Percentiles rank a stretch among this genome's conserved stretches.
phyloP scores from a whole-genome alignment of 2,797 vertebrate species.

The Helicolenus hilgendorfi region DNA sequence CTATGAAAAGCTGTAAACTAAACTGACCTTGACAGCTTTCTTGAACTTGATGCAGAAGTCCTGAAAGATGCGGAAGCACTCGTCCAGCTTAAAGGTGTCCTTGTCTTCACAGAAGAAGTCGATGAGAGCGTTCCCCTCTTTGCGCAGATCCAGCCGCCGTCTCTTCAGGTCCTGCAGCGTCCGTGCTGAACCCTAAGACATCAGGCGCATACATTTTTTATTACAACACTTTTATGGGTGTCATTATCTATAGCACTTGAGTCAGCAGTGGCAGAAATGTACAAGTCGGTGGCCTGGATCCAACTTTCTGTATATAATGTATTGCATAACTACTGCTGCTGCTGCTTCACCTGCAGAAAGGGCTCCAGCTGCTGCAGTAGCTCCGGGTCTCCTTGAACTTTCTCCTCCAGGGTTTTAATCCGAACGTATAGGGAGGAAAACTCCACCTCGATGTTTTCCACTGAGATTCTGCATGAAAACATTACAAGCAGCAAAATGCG shows the following conservation, averaged over 20 bases:
- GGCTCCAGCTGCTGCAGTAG: conserved; percentile 94
- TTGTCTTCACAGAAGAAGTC: conserved; percentile 99
- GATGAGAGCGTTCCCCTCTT: conserved; percentile 94
- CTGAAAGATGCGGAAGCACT: conserved; percentile 98
- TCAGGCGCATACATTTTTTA: conserved; percentile 9
- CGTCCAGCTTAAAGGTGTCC: conserved; percentile 97
- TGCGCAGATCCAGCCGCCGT: conserved; percentile 92
- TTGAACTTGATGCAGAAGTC: conserved; percentile 97
- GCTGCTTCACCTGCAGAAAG: conserved; percentile 94
- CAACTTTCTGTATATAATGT: conserved; percentile 28
- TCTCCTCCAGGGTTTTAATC: conserved; percentile 93
- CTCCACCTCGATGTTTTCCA: conserved; percentile 95
- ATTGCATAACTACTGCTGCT: conserved; percentile 28
- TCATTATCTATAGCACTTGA: conserved; percentile 3
- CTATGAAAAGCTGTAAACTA: background rate
- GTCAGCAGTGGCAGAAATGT: conserved; percentile 45
- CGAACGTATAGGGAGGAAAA: conserved; percentile 93
- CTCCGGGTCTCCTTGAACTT: conserved; percentile 92
- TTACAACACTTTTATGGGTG: conserved; percentile 3
- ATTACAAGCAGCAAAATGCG: background rate
- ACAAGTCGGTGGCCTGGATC: conserved; percentile 8
- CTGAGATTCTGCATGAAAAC: conserved; percentile 91
- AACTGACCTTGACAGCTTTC: conserved; percentile 96
- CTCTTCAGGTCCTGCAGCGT: conserved; percentile 94
- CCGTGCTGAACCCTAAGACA: conserved; percentile 90